These are phyloP conservation scores for Gordius sp. DNA, from an alignment of 2,888 invertebrate species.

Conservation along the genomic window DNA sequence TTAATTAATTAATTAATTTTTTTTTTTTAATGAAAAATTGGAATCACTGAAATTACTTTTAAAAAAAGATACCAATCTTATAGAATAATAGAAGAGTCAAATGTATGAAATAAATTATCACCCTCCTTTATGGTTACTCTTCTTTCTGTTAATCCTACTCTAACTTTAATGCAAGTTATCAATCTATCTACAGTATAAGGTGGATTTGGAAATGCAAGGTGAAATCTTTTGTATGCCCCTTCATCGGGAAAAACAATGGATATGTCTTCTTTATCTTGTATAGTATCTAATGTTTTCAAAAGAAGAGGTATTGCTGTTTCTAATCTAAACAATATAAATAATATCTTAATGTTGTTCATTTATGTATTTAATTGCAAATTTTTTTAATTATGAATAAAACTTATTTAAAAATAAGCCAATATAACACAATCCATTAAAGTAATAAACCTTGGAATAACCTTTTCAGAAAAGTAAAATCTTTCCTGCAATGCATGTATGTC, in stretches of 20 bases:
- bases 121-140: conserved; percentile 29
- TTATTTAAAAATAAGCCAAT: background rate
- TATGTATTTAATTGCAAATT: no score
- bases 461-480: conserved; percentile 29
- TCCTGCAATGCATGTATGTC: conserved; percentile 31
- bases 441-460: conserved; percentile 28
- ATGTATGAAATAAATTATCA: conserved; percentile 19
- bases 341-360: background rate
- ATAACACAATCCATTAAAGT: background rate
- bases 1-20: no score
- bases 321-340: conserved; percentile 23
- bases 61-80: no score
- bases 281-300: conserved; percentile 22
- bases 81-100: background rate
- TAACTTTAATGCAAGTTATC: conserved; percentile 25
- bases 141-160: conserved; percentile 25
- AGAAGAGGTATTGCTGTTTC: conserved; percentile 28
- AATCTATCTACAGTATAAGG: background rate
- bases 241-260: conserved; percentile 30
- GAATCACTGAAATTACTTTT: no score
- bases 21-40: no score
- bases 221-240: conserved; percentile 29
- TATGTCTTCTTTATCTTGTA: conserved; percentile 21
- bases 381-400: background rate
- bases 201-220: background rate